Base-by-base conservation (phyloP, 1,140 invertebrate genomes). In the Mizuhopecten yessoensis region DNA sequence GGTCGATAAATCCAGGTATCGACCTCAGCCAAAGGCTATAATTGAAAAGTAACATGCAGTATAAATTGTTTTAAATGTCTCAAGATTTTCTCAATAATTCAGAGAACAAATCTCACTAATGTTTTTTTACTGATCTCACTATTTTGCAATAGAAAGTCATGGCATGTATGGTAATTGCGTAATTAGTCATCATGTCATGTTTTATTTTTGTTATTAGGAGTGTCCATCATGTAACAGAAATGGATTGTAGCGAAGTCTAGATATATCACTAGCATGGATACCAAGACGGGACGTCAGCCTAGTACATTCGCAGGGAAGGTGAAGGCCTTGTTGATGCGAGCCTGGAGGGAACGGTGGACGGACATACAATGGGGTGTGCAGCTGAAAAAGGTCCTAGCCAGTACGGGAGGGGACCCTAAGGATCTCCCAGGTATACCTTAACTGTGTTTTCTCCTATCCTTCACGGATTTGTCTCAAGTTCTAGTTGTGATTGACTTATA, bases 311-410 rank as follows among this genome's bases (percentile, higher is more conserved):
- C 91, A 33, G 90, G 91, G 86, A 92, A 92, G 86, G 97, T 99
- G n/a, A 98, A 98, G 97, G 98, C 98, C 90, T 97, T 99, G 15
- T 97, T 99, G 91, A 96, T 99, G 36, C 97, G 98, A 96, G 99
- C 99, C 86, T 99, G 99, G 99, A 97, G 98, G 94, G 98, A 99
- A 97, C 97, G 99, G 89, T 99, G 99, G 99, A 98, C 98, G 17
- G 98, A 99, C 97, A 97, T 99, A 34, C 98, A 99, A 96, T 99
- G 98, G 98, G 98, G 98, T 36, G 99, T 99, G 91, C 98, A 99
- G 95, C 98, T 99, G 39, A 99, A 99, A 97, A 98, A 93, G 86
- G 93, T 96, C n/a, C 91, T 97, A 33, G 90, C 93, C 34, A 90
- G 90, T 34, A 90, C 92, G 42, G 91, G 90, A 92, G 92, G 90